Conservation (phyloP, 2,797 vertebrate species). For the Nothura maculosa region DNA sequence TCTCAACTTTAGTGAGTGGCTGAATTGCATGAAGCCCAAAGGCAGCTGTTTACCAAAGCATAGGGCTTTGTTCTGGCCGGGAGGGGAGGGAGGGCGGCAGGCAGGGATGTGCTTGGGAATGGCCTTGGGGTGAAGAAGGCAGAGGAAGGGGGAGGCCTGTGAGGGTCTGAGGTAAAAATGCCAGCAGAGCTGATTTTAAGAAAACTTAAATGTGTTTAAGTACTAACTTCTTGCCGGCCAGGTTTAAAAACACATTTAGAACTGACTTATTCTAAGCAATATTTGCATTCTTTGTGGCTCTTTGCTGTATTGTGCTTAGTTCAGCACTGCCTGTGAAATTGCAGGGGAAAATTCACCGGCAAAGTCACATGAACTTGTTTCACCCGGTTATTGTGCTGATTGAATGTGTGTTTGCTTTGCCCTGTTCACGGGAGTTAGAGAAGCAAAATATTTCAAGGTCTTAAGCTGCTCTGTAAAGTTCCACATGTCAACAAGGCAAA, state of each 20-base stretch:
- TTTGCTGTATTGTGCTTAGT: slow-evolving; percentile 1
- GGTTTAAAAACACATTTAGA: background rate
- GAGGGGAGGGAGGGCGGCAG: background rate
- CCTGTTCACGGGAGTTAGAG: slow-evolving; percentile 31
- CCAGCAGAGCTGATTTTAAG: background rate
- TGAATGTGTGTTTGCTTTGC: slow-evolving; percentile 3
- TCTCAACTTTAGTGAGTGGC: background rate
- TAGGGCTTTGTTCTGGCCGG: slow-evolving; percentile 48
- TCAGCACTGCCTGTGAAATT: background rate
- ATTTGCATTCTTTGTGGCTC: background rate
- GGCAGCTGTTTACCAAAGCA: background rate
- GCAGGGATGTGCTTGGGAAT: background rate
- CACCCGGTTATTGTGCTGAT: background rate
- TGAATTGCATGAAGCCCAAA: background rate
- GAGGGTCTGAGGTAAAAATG: background rate
- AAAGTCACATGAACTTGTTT: slow-evolving; percentile 40
- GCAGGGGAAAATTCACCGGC: background rate
- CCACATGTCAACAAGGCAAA: background rate
- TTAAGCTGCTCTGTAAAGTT: slow-evolving; percentile 4
- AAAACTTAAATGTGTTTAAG: background rate
- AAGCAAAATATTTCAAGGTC: background rate
- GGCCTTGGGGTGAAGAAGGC: background rate
- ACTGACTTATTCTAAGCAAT: background rate
- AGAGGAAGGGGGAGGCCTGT: background rate
- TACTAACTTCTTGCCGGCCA: background rate